Base-by-base conservation (phyloP, 2,888 invertebrate species). In the Alcis repandata region DNA sequence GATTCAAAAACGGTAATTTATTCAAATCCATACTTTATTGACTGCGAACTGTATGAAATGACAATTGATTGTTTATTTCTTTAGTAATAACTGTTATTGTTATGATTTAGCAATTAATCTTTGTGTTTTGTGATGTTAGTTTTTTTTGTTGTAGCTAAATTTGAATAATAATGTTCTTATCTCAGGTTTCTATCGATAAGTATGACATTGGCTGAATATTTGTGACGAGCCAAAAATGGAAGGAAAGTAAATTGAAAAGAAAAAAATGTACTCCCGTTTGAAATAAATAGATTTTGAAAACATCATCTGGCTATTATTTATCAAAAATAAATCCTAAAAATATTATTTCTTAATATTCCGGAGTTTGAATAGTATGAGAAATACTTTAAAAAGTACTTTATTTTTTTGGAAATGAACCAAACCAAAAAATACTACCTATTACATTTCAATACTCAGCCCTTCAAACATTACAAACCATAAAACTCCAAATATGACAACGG, bases 21-120 rank as follows among this genome's bases (percentile, higher is more conserved):
- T 92, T 91, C 93, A 90, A 87, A 86, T 87, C 88, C 86, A 80
- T 62, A 68, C 85, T 92, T 92, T 92, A 93, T 92, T 87, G 90
- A 85, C 92, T 92, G 91, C 72, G 83, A 92, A 92, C 82, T 86
- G 79, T 79, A 79, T 79, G 78, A 80, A 80, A 80, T 74, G 77
- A 76, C 83, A 80, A 85, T 88, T 87, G 84, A 86, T 87, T 87
- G 82, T 85, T 83, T 85, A 67, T 75, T 71, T 78, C 72, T 40
- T 36, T 19, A 38, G 57, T 60, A 56, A 62, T 58, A 53, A 63
- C 61, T 74, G 80, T 90, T 90, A 87, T 89, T 81, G 88, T 89
- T 90, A 22, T 82, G 86, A 90, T 85, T 68, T 69, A 72, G 73
- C 83, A 83, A 91, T 92, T 91, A 89, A 92, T 92, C 88, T 89